phyloP scores from a whole-genome alignment of 2,888 invertebrate genomes.

The Callinectes sapidus region DNA sequence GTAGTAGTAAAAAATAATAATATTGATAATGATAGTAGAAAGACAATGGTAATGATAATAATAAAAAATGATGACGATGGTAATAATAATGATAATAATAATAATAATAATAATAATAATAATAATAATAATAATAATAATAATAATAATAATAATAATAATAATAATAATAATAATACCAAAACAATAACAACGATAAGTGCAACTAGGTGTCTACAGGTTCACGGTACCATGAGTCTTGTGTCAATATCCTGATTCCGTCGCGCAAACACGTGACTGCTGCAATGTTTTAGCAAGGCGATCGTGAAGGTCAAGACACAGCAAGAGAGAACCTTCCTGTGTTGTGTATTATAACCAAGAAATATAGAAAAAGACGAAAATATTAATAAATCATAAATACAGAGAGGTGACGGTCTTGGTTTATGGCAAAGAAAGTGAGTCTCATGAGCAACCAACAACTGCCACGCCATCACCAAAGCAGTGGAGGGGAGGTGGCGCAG shows the following conservation, averaged over 20 bases:
- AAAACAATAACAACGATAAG: not conserved
- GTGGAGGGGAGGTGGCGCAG: not conserved
- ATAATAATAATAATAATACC: too few species aligned
- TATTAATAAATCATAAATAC: not conserved
- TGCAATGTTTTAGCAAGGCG: not conserved
- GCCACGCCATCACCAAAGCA: not conserved
- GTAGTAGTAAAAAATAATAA: too few species aligned
- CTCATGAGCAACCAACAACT: not conserved
- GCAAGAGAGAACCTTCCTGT: not conserved
- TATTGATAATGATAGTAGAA: too few species aligned
- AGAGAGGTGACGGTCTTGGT: not conserved
- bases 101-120: too few species aligned
- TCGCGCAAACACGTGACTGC: not conserved
- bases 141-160: too few species aligned
- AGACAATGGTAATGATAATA: constrained; percentile 24
- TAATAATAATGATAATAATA: too few species aligned
- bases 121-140: too few species aligned
- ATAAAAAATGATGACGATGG: not conserved
- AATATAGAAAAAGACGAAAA: not conserved
- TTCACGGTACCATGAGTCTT: not conserved
- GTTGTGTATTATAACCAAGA: not conserved
- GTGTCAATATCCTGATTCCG: not conserved
- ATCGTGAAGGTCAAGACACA: not conserved
- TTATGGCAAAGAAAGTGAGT: not conserved
- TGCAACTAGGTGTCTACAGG: not conserved